A percentile compares a stretch with the other conserved stretches of the same genome.
phyloP scores from a whole-genome alignment of 2,797 vertebrate species.

The Melanotaenia nigrans region DNA sequence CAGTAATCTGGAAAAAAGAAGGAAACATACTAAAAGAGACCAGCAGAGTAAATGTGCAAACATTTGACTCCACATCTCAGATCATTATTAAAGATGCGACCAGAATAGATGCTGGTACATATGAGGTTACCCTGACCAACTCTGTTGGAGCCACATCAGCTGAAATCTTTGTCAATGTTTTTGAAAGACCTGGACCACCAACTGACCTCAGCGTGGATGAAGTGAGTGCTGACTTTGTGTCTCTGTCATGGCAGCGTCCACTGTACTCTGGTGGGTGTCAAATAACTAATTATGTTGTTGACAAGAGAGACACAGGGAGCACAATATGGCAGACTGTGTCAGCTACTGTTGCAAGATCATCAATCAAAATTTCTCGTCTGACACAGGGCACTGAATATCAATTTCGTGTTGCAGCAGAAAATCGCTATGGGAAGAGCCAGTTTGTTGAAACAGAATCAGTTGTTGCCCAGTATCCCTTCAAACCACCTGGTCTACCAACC shows the following conservation, averaged over 20 bases:
- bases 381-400: slow-evolving; percentile 94
- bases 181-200: slow-evolving; percentile 94
- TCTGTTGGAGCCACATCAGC: slow-evolving; percentile 84
- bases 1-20: slow-evolving; percentile 91
- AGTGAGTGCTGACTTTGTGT: slow-evolving; percentile 91
- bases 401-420: slow-evolving; percentile 95
- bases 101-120: slow-evolving; percentile 90
- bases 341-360: slow-evolving; percentile 94
- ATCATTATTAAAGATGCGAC: slow-evolving; percentile 91
- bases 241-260: slow-evolving; percentile 93
- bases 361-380: slow-evolving; percentile 91
- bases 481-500: slow-evolving; percentile 89
- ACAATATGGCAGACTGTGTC: slow-evolving; percentile 93
- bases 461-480: slow-evolving; percentile 95
- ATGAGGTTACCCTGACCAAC: slow-evolving; percentile 90
- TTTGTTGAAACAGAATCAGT: slow-evolving; percentile 87
- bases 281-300: slow-evolving; percentile 95
- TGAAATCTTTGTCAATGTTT: slow-evolving; percentile 89
- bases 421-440: slow-evolving; percentile 93
- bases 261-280: slow-evolving; percentile 94
- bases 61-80: slow-evolving; percentile 87
- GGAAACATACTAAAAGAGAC: slow-evolving; percentile 91
- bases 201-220: slow-evolving; percentile 88
- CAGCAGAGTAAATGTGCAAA: slow-evolving; percentile 90
- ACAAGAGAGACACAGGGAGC: slow-evolving; percentile 93